A percentile compares a stretch with the other conserved stretches of the same genome.
Conservation (phyloP, 2,888 invertebrate genomes). For the Lochmaea crataegi region DNA sequence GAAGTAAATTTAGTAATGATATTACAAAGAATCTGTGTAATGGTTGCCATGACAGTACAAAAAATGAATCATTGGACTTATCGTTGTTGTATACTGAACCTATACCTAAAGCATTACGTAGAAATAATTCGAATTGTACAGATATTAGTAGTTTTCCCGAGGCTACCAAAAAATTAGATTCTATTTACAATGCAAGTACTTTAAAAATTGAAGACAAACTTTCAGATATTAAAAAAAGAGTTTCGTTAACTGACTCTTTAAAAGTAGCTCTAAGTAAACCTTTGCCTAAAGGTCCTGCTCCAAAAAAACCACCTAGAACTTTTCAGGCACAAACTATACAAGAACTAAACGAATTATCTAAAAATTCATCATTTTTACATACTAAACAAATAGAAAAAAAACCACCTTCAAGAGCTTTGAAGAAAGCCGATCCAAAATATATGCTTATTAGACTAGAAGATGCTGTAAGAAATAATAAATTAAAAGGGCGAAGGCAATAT, state of each 20-base stretch:
- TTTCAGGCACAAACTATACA: conserved; percentile 64
- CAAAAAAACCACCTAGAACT: conserved; percentile 79
- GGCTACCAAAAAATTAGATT: not conserved
- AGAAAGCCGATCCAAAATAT: conserved; percentile 68
- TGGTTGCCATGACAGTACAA: conserved; percentile 30
- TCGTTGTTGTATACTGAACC: conserved; percentile 59
- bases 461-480: conserved; percentile 68
- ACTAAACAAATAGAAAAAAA: conserved; percentile 43
- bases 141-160: conserved; percentile 13
- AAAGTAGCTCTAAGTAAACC: conserved; percentile 76
- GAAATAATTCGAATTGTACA: conserved; percentile 44
- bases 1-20: conserved; percentile 54
- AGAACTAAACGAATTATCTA: conserved; percentile 35
- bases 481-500: conserved; percentile 49
- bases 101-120: conserved; percentile 58
- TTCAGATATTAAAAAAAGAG: conserved; percentile 24
- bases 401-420: conserved; percentile 43
- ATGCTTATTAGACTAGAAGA: conserved; percentile 75
- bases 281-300: conserved; percentile 77
- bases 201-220: conserved; percentile 51
- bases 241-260: conserved; percentile 69
- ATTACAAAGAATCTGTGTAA: conserved; percentile 29
- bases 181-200: conserved; percentile 55
- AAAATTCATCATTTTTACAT: conserved; percentile 53
- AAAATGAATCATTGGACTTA: conserved; percentile 46